phyloP scores from a whole-genome alignment of 2,888 invertebrate genomes.

The Spilarctia lutea region DNA sequence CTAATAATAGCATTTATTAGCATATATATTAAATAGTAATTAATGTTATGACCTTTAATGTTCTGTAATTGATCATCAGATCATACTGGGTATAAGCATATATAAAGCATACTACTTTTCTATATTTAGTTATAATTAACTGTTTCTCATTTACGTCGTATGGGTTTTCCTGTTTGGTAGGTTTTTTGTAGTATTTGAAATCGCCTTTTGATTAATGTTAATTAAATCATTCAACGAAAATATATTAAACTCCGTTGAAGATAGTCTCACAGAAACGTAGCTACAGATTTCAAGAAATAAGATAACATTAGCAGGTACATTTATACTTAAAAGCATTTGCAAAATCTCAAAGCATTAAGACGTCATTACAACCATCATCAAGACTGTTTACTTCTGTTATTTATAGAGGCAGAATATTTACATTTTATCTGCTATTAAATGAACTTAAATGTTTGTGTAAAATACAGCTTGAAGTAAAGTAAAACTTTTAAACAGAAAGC shows the following conservation, averaged over 20 bases:
- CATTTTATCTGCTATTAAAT: slow-evolving; percentile 19
- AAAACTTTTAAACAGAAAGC: slow-evolving; percentile 12
- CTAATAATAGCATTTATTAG: background rate
- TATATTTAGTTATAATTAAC: background rate
- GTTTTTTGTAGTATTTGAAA: background rate
- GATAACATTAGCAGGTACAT: slow-evolving; percentile 14
- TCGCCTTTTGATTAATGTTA: background rate
- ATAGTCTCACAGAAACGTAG: background rate
- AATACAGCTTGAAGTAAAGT: slow-evolving; percentile 12
- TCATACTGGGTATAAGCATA: no score
- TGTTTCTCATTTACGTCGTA: background rate
- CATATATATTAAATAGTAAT: no score
- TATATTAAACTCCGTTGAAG: background rate
- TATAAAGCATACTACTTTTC: background rate
- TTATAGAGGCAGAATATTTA: slow-evolving; percentile 15
- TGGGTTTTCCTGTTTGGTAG: background rate
- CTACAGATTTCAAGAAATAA: background rate
- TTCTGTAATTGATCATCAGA: no score
- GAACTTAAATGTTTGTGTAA: slow-evolving; percentile 12
- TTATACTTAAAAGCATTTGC: slow-evolving; percentile 15
- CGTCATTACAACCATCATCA: slow-evolving; percentile 13
- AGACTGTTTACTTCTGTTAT: slow-evolving; percentile 11
- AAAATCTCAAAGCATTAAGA: slow-evolving; percentile 12
- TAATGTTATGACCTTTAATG: no score
- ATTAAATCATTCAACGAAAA: background rate